Base-by-base conservation (phyloP, 2,113 vertebrate species). In the Alouatta palliata region DNA sequence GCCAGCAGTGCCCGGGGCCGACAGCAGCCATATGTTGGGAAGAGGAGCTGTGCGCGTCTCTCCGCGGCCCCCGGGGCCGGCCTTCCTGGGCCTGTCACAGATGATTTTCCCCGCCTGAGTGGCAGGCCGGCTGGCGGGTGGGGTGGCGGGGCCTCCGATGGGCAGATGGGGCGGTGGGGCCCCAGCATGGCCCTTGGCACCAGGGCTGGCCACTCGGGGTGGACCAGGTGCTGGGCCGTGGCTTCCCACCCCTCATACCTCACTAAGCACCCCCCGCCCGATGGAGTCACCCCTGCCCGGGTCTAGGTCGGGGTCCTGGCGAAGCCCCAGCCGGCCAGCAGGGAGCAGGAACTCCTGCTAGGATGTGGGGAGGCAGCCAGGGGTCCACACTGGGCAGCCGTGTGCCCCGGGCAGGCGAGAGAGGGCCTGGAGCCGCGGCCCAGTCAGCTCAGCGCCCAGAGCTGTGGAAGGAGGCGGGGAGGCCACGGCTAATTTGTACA, bases 401-500 rank as follows among this genome's bases (percentile, higher is more conserved):
- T 94, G 85, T 19, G 89, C 96, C 90, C 35, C 7, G 43, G 94
- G 94, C 95, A 70, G 96, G 94, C 21, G 12, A 68, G 35, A 91
- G 75, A 93, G 56, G 86, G 90, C 95, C 52, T 0, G 35, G 75
- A 96, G 95, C 94, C 49, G 98, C 98, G 98, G 98, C 98, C 98
- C 98, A 99, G 99, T 99, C 99, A 99, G 99, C 99, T 99, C 99
- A 98, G 98, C 79, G 99, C 99, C 98, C 99, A 98, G 98, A 99
- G 99, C 99, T 98, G 98, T 98, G 98, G 98, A 98, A 96, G 93
- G 99, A 99, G 99, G 99, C 98, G 98, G 43, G 56, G 85, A 92
- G 83, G 99, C 98, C 97, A 91, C 98, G 97, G 99, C 99, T 99
- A 99, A 99, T 99, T 99, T 99, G 99, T 99, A 99, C 98, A 98